phyloP scores from a whole-genome alignment of 1,140 invertebrate genomes.

The Tetragnatha versicolor region DNA sequence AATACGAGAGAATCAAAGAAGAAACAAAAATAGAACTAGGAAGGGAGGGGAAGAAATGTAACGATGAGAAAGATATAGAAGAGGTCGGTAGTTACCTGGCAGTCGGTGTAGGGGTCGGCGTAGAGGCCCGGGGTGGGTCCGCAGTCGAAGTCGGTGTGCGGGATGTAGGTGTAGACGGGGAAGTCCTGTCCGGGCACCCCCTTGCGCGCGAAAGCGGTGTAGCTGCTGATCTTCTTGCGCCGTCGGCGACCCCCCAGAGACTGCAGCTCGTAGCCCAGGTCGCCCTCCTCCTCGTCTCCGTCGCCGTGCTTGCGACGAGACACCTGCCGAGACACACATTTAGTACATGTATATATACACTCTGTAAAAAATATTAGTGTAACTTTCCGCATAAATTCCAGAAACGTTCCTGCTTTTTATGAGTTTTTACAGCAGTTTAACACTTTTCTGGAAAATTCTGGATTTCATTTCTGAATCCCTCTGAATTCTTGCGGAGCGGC shows the following conservation, averaged over 20 bases:
- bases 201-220: conserved; percentile 48
- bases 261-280: neutral
- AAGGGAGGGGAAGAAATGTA: too few species aligned
- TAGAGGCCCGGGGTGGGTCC: conserved; percentile 88
- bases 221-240: conserved; percentile 31
- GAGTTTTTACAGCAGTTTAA: too few species aligned
- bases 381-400: too few species aligned
- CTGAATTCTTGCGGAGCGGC: too few species aligned
- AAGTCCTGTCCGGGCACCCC: conserved; percentile 65
- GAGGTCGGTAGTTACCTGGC: conserved; percentile 75
- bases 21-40: too few species aligned
- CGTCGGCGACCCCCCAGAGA: neutral
- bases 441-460: too few species aligned
- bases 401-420: too few species aligned
- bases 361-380: too few species aligned
- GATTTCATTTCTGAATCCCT: too few species aligned
- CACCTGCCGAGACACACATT: neutral
- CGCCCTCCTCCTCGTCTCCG: conserved; percentile 24
- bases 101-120: conserved; percentile 87
- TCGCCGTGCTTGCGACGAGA: conserved; percentile 36
- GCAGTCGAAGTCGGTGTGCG: conserved; percentile 84
- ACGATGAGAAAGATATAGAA: too few species aligned
- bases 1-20: too few species aligned
- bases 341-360: too few species aligned
- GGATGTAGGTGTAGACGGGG: conserved; percentile 62